A percentile compares a stretch with the other conserved stretches of the same genome.
Conservation (phyloP, 35 echinoderm and acorn worm species). For the Lytechinus pictus region DNA sequence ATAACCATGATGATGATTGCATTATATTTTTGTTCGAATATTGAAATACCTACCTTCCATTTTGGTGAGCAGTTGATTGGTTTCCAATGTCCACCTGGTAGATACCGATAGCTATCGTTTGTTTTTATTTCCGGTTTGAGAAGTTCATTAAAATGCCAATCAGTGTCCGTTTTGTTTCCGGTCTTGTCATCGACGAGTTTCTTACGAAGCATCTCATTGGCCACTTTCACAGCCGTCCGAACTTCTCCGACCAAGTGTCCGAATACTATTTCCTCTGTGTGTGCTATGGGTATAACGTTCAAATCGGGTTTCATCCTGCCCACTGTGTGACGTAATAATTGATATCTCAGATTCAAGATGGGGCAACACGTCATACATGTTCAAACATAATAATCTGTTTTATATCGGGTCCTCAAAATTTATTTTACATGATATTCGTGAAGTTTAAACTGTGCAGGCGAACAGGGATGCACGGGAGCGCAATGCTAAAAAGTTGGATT, state of each 20-base stretch:
- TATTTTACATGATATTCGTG: not conserved
- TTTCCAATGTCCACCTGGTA: slow-evolving; percentile 89
- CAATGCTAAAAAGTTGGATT: too few species aligned
- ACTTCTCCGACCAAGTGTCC: not conserved
- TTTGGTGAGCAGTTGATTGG: slow-evolving; percentile 69
- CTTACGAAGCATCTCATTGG: slow-evolving; percentile 32
- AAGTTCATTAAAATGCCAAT: slow-evolving; percentile 6
- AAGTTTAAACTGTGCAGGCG: not conserved
- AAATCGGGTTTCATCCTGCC: slow-evolving; percentile 29
- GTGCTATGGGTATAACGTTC: not conserved
- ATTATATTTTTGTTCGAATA: not conserved
- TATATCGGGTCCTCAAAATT: not conserved
- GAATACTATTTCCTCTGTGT: not conserved
- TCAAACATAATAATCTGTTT: not conserved
- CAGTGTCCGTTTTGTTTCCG: not conserved
- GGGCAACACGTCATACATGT: not conserved
- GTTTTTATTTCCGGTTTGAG: not conserved
- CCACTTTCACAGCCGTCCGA: not conserved
- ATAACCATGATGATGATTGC: too few species aligned
- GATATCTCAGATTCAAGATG: too few species aligned
- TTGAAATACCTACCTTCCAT: slow-evolving; percentile 77
- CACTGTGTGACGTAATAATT: not conserved
- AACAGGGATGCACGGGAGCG: too few species aligned
- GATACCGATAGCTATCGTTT: slow-evolving; percentile 59
- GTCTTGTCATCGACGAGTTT: not conserved